Percentiles rank a stretch among this genome's conserved stretches.
Evolutionary conservation across 2,888 invertebrate genomes (phyloP).

Genomic region (Xestia sexstrigata): DNA sequence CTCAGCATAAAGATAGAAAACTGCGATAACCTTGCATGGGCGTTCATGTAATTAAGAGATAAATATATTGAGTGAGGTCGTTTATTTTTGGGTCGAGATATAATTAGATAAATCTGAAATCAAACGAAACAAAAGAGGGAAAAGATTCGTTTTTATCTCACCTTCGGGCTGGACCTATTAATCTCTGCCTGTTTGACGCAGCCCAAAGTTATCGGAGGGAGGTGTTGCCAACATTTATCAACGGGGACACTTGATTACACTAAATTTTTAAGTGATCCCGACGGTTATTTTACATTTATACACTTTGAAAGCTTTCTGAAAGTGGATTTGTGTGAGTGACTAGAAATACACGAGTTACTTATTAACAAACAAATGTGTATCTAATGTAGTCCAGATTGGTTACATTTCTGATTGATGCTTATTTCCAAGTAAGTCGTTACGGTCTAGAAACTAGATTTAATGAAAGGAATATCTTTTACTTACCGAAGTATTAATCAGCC

Average conservation of each 20-base stretch:
- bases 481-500: constrained; percentile 15
- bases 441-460: constrained; percentile 10
- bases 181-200: constrained; percentile 58
- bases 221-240: constrained; percentile 56
- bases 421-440: not conserved
- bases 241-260: constrained; percentile 42
- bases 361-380: not conserved
- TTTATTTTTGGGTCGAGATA: constrained; percentile 33
- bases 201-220: constrained; percentile 50
- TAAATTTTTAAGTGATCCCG: constrained; percentile 52
- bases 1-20: constrained; percentile 33
- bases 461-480: constrained; percentile 23
- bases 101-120: constrained; percentile 49
- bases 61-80: constrained; percentile 36
- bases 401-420: not conserved
- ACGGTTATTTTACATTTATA: constrained; percentile 28
- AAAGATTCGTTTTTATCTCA: constrained; percentile 57
- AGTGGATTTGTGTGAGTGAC: not conserved
- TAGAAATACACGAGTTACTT: not conserved
- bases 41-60: constrained; percentile 47
- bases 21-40: constrained; percentile 18
- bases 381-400: not conserved
- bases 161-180: constrained; percentile 53
- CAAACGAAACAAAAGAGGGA: constrained; percentile 37
- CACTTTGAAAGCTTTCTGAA: constrained; percentile 20